phyloP scores from a whole-genome alignment of 2,888 invertebrate species.

The Mycalesis mineus region DNA sequence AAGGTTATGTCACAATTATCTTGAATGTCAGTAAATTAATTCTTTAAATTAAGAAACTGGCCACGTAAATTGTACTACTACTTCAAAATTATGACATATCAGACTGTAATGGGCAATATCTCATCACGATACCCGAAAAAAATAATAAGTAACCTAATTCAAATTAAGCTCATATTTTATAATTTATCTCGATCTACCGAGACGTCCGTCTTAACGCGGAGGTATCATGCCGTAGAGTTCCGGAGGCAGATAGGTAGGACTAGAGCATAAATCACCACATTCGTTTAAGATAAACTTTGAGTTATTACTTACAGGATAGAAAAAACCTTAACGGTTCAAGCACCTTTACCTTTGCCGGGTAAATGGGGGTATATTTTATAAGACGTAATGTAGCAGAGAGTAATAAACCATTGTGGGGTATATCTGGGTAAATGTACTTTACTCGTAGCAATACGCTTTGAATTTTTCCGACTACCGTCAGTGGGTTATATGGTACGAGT shows the following conservation, averaged over 20 bases:
- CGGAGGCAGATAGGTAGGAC: slow-evolving; percentile 12
- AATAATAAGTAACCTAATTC: background rate
- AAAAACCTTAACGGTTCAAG: background rate
- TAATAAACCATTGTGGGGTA: background rate
- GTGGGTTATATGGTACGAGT: too few relatives aligned
- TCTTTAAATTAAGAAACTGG: too few relatives aligned
- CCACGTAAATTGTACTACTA: too few relatives aligned
- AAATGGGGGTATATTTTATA: background rate
- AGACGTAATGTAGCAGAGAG: background rate
- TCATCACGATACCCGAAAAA: too few relatives aligned
- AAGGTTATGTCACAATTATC: too few relatives aligned
- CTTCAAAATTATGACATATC: too few relatives aligned
- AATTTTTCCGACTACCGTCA: background rate
- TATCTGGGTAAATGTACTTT: background rate
- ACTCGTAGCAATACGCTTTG: background rate
- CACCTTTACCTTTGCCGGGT: background rate
- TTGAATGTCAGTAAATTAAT: too few relatives aligned
- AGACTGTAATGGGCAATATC: too few relatives aligned
- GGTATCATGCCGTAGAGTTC: slow-evolving; percentile 5
- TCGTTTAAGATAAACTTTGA: slow-evolving; percentile 12
- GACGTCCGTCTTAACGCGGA: background rate
- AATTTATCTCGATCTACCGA: background rate
- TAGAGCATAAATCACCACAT: slow-evolving; percentile 7
- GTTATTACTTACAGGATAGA: background rate
- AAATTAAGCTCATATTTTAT: background rate